Evolutionary conservation across 1,140 invertebrate species (phyloP).

Genomic region (Cylas formicarius): DNA sequence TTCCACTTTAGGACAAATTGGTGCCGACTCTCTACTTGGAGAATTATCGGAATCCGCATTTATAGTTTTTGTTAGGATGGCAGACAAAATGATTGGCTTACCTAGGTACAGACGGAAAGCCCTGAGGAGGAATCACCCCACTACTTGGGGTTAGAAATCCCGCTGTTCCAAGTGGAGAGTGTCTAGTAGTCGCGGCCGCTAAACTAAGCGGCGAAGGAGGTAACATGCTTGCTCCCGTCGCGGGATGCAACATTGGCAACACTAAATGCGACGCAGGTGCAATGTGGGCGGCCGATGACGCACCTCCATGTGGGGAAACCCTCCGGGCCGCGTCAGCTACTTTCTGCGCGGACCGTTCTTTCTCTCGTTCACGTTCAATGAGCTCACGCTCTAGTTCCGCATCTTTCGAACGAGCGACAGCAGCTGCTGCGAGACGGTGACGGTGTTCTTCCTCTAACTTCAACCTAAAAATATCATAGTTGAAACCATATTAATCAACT

Average conservation of each 20-base stretch:
- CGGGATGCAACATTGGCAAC: conserved; percentile 32
- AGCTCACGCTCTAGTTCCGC: conserved; percentile 47
- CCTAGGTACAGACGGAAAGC: conserved; percentile 13
- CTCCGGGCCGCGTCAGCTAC: conserved; percentile 25
- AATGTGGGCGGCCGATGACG: conserved; percentile 23
- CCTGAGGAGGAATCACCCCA: conserved; percentile 1
- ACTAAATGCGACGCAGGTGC: conserved; percentile 31
- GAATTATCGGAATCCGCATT: no score
- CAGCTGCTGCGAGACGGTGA: conserved; percentile 39
- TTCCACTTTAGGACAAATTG: no score
- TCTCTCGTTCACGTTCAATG: conserved; percentile 41
- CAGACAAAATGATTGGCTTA: no score
- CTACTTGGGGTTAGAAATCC: no score
- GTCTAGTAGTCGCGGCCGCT: conserved; percentile 25
- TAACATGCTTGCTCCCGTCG: conserved; percentile 27
- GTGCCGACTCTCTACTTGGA: no score
- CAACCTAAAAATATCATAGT: conserved; percentile 40
- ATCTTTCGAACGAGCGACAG: conserved; percentile 45
- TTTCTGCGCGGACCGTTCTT: conserved; percentile 40
- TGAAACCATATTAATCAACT: no score
- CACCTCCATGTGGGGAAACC: conserved; percentile 31
- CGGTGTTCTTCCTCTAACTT: conserved; percentile 62
- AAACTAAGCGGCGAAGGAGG: conserved; percentile 30
- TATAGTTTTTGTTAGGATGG: no score
- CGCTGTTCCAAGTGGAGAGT: conserved; percentile 27